Percentiles rank a stretch among this genome's conserved stretches.
Conservation (phyloP, 1,140 invertebrate genomes). For the Diorhabda carinulata region DNA sequence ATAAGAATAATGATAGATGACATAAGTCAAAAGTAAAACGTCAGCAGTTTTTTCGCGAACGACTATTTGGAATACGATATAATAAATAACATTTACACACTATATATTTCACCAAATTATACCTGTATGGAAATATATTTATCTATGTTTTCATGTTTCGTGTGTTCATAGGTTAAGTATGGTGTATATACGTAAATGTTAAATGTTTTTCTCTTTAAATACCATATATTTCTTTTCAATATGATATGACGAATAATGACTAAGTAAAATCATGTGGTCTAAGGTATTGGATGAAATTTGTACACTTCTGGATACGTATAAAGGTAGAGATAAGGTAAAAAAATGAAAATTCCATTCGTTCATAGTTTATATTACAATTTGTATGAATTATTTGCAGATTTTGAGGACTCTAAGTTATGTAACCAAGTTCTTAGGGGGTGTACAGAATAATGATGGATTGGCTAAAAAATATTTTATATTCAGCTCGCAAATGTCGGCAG, state of each 20-base stretch:
- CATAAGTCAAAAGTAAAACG: no score
- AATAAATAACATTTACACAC: no score
- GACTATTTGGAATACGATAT: no score
- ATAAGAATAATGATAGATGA: not conserved
- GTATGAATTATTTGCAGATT: slow-evolving; percentile 47
- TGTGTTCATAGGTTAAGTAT: no score
- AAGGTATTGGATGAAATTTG: slow-evolving; percentile 49
- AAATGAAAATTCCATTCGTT: slow-evolving; percentile 14
- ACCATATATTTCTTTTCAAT: no score
- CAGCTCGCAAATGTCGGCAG: slow-evolving; percentile 62
- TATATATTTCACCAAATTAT: no score
- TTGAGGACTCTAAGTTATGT: slow-evolving; percentile 65
- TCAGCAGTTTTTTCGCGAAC: no score
- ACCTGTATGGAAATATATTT: no score
- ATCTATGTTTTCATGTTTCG: no score
- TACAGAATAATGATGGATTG: slow-evolving; percentile 52
- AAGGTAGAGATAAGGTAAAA: slow-evolving; percentile 54
- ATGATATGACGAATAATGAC: no score
- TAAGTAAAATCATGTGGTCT: not conserved
- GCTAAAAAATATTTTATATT: slow-evolving; percentile 57
- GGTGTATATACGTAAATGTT: no score
- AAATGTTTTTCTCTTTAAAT: no score
- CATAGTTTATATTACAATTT: slow-evolving; percentile 6
- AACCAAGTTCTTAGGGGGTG: slow-evolving; percentile 57
- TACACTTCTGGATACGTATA: slow-evolving; percentile 53